Conservation (phyloP, 2,113 vertebrate genomes). For the Thalassarche chlororhynchos region DNA sequence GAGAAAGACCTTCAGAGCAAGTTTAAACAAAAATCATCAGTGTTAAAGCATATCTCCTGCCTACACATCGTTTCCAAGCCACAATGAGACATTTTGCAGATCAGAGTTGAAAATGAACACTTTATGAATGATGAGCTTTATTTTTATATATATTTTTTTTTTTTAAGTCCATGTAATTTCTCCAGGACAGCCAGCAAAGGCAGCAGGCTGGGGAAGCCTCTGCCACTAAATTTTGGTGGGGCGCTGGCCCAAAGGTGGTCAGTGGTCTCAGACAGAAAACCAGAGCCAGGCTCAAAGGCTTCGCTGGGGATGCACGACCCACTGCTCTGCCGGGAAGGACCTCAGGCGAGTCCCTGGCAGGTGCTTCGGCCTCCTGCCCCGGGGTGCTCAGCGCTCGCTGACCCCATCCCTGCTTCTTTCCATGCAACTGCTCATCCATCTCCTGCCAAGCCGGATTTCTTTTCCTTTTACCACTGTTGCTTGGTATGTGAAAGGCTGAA, state of each 20-base stretch:
- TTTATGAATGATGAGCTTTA: not conserved
- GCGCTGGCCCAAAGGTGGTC: not conserved
- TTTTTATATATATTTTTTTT: not conserved
- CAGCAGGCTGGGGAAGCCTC: not conserved
- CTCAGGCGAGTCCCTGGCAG: not conserved
- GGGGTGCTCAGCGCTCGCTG: accelerated
- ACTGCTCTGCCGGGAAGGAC: not conserved
- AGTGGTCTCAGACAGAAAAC: not conserved
- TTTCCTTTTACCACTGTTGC: not conserved
- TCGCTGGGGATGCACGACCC: accelerated
- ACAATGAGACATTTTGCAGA: not conserved
- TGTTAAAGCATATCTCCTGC: not conserved
- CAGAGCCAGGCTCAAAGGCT: not conserved
- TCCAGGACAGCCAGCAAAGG: not conserved
- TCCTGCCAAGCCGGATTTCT: not conserved
- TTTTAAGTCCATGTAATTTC: not conserved
- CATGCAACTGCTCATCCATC: not conserved
- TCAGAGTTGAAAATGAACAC: not conserved
- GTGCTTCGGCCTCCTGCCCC: not conserved
- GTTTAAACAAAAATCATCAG: not conserved
- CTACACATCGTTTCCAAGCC: not conserved
- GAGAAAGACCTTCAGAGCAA: not conserved
- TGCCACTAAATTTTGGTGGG: not conserved
- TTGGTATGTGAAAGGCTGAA: not conserved
- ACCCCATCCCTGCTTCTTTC: not conserved